Percentiles rank a stretch among this genome's conserved stretches.
Evolutionary conservation across 2,888 invertebrate species (phyloP).

Genomic region (Eudasyphora cyanicolor): DNA sequence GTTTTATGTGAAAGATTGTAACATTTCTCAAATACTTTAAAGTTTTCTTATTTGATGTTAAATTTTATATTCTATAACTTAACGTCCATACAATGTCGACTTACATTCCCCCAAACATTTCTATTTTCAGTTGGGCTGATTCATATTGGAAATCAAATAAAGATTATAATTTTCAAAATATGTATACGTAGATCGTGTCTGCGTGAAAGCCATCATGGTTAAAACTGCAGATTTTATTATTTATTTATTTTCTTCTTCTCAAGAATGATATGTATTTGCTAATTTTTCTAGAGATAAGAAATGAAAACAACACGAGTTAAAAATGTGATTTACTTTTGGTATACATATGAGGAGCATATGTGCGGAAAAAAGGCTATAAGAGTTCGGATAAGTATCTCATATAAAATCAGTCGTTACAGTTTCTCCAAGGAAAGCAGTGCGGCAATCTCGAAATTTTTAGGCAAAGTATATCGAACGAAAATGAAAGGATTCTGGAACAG

Average conservation of each 20-base stretch:
- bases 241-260: no score
- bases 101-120: no score
- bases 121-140: no score
- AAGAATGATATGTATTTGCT: background rate
- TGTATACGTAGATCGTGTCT: background rate
- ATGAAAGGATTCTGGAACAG: constrained; percentile 33
- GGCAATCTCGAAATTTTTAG: background rate
- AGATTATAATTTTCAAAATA: background rate
- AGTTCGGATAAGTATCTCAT: constrained; percentile 17
- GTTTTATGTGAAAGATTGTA: no score
- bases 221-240: background rate
- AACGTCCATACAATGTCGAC: no score
- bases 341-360: background rate
- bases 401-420: constrained; percentile 35
- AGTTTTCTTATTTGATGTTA: no score
- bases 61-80: no score
- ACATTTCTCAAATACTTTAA: no score
- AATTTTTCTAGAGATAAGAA: background rate
- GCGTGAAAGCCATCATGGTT: background rate
- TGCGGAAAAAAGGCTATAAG: constrained; percentile 49
- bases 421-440: constrained; percentile 11
- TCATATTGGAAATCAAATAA: background rate
- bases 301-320: background rate
- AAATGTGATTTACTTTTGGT: background rate
- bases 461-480: background rate